phyloP scores from a whole-genome alignment of 2,113 vertebrate species.

The Heterochromis multidens region DNA sequence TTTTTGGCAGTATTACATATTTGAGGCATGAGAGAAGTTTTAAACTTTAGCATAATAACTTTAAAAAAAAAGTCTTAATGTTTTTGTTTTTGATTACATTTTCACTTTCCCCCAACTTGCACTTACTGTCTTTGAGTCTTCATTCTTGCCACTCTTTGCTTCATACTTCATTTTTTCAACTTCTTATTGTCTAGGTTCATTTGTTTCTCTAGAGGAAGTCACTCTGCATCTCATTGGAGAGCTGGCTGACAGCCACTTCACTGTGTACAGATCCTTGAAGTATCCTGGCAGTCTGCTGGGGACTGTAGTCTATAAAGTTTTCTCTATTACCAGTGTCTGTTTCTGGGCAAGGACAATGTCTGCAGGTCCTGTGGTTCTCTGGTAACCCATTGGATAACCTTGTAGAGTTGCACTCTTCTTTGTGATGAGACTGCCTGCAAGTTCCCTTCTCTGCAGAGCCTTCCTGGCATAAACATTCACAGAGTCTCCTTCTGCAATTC shows the following conservation, averaged over 20 bases:
- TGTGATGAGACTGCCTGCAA: conserved; percentile 36
- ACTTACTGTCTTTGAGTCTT: background rate
- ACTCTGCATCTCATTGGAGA: conserved; percentile 74
- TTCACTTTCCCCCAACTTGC: background rate
- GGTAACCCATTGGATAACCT: conserved; percentile 68
- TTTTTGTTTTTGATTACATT: background rate
- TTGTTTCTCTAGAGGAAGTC: conserved; percentile 68
- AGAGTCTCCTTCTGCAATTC: conserved; percentile 56
- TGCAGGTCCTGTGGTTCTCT: conserved; percentile 64
- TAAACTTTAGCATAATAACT: background rate
- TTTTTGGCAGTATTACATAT: conserved; percentile 54
- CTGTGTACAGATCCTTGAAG: conserved; percentile 58
- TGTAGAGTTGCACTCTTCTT: conserved; percentile 63
- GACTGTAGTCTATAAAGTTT: conserved; percentile 39
- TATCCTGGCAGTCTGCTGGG: conserved; percentile 64
- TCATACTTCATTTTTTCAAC: background rate
- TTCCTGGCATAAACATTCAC: conserved; percentile 37
- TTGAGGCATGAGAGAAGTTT: conserved; percentile 51
- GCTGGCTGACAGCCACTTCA: conserved; percentile 73
- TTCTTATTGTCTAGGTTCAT: background rate
- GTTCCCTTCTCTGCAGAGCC: conserved; percentile 36
- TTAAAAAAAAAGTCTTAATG: background rate
- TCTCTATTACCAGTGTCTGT: background rate
- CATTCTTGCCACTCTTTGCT: background rate
- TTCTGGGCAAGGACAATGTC: conserved; percentile 65